Evolutionary conservation across 2,888 invertebrate genomes (phyloP), one percentile per base, ranked within the genome.

Genomic region (Teinopalpus imperialis): DNA sequence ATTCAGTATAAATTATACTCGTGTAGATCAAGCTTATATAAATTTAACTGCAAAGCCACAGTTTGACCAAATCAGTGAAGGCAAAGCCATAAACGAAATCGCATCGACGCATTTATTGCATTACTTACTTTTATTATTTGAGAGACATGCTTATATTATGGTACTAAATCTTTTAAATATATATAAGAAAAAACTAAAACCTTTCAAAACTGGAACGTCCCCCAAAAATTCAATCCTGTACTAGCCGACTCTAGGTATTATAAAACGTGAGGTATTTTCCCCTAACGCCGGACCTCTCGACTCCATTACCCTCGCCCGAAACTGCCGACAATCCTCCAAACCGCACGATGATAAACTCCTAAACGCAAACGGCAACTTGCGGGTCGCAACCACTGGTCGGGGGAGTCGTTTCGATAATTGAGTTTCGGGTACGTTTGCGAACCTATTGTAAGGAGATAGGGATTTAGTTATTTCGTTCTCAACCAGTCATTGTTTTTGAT

Each of bases 341-440:
- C 37, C 40, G 42, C 32, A 32, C 23, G 29, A 36, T 16, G 37
- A 27, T 35, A 27, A 27, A 26, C 13, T 42, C 18, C 7, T 37
- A 9, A 27, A 20, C 24, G 32, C 37, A 37, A 37, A 35, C 13
- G 20, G 7, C 13, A 32, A 16, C 16, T 41, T 23, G 29, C 36
- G 21, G 42, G 34, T 12, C 16, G 6, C 20, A 8, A 16, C 23
- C 23, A 18, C 9, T 21, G n/a, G 34, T 3, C 34, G 12, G 32
- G 43, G 31, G 36, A 30, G 29, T 14, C 39, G 42, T 50, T 48
- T 34, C 32, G 12, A 43, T 52, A 50, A 52, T 52, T 48, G 49
- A 49, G 45, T 52, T 43, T 44, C 24, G 27, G 31, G 34, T 44
- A 30, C 40, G 41, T 24, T 26, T 20, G 27, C 45, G 42, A 42